Conservation (phyloP, 2,113 vertebrate species). For the Syngnathus scovelli region DNA sequence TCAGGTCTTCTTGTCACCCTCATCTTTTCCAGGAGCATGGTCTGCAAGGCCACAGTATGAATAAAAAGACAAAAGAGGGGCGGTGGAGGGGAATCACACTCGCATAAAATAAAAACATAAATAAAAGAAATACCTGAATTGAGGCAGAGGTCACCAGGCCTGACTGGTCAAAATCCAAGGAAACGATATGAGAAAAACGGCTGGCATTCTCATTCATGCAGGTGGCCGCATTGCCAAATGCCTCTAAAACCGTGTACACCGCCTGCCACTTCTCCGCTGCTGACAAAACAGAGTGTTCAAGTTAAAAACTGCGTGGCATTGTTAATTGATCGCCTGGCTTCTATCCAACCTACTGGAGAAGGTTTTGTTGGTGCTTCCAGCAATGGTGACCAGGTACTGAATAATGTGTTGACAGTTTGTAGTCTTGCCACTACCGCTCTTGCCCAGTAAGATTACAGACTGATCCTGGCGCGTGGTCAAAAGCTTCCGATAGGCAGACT, state of each 20-base stretch:
- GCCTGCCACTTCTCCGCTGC: conserved; percentile 96
- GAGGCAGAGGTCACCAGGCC: conserved; percentile 93
- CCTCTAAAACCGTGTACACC: conserved; percentile 87
- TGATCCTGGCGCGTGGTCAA: conserved; percentile 94
- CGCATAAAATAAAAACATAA: background rate
- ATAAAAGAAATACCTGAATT: conserved; percentile 77
- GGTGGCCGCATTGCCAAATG: conserved; percentile 89
- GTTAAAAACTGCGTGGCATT: background rate
- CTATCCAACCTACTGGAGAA: conserved; percentile 78
- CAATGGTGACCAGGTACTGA: conserved; percentile 85
- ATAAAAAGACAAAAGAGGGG: background rate
- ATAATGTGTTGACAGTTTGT: conserved; percentile 91
- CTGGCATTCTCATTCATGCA: conserved; percentile 86
- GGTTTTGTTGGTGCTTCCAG: conserved; percentile 82
- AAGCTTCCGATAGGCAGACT: conserved; percentile 86
- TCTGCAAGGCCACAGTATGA: conserved; percentile 64
- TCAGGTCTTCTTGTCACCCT: conserved; percentile 80
- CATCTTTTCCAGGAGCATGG: conserved; percentile 90
- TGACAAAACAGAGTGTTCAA: conserved; percentile 1
- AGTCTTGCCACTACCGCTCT: conserved; percentile 91
- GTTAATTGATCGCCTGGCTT: background rate
- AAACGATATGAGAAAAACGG: conserved; percentile 91
- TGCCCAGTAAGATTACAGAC: conserved; percentile 83
- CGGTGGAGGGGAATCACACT: background rate
- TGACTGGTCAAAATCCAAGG: conserved; percentile 93